These are phyloP conservation scores for Dryobates pubescens DNA, from an alignment of 2,797 vertebrate species.

Conservation along the genomic window DNA sequence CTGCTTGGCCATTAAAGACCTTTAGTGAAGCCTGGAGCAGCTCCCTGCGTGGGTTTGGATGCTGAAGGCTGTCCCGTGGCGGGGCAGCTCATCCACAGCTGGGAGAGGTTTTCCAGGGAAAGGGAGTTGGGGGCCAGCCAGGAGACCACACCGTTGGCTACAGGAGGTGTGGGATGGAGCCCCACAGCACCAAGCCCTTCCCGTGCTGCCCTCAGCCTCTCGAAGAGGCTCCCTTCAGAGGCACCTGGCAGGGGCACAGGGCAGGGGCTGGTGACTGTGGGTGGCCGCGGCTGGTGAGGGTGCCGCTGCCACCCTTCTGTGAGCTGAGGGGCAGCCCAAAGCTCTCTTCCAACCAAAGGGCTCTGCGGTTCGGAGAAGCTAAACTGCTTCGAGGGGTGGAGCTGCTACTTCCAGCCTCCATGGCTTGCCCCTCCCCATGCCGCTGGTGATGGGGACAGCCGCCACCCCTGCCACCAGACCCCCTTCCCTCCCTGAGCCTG, in stretches of 20 bases:
- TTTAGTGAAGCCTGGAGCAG: background rate
- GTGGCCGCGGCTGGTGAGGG: background rate
- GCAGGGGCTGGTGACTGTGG: background rate
- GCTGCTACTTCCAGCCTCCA: background rate
- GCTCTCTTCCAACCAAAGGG: background rate
- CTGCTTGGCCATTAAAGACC: background rate
- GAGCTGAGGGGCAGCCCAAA: background rate
- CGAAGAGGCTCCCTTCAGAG: rapidly evolving
- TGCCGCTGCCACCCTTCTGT: rapidly evolving
- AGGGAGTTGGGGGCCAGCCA: rapidly evolving
- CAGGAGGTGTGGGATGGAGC: background rate
- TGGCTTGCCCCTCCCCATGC: rapidly evolving
- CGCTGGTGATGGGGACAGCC: background rate
- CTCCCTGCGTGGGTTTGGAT: background rate
- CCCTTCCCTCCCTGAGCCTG: background rate
- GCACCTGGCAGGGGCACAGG: background rate
- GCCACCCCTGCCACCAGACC: background rate
- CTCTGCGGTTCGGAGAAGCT: background rate
- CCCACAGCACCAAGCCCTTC: rapidly evolving
- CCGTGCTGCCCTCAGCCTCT: rapidly evolving
- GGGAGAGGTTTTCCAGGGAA: background rate
- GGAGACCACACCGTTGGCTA: background rate
- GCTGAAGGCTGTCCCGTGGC: background rate
- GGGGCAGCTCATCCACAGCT: background rate
- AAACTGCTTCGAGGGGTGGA: background rate